Evolutionary conservation across 2,888 invertebrate species (phyloP).

Genomic region (Idaea biselata): DNA sequence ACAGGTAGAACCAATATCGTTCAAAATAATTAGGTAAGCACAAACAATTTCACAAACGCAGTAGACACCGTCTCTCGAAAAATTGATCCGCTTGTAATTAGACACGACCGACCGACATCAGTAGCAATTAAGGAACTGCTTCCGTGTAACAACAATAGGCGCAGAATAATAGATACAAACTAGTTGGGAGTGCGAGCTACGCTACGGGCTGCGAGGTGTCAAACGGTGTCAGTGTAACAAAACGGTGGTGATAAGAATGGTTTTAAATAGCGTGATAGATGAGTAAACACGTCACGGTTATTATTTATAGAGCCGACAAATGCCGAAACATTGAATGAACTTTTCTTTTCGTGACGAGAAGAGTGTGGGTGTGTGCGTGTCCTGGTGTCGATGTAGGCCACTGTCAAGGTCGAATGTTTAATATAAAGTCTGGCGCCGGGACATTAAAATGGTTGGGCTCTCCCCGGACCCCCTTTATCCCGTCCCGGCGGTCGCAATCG

Average conservation of each 20-base stretch:
- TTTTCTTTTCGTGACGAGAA: slow-evolving; percentile 74
- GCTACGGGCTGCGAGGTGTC: neutral
- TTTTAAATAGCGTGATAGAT: slow-evolving; percentile 54
- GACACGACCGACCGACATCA: neutral
- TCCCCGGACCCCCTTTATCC: slow-evolving; percentile 69
- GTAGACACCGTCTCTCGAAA: neutral
- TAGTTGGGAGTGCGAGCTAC: neutral
- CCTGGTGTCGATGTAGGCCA: slow-evolving; percentile 79
- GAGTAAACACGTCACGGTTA: slow-evolving; percentile 63
- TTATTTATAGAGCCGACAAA: slow-evolving; percentile 71
- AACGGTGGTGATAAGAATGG: slow-evolving; percentile 46
- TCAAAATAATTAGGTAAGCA: neutral
- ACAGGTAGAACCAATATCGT: too few relatives aligned
- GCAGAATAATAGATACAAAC: neutral
- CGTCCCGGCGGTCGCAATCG: slow-evolving; percentile 74
- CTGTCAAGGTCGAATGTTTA: slow-evolving; percentile 81
- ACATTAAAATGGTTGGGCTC: slow-evolving; percentile 80
- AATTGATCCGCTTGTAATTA: neutral
- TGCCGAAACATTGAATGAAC: slow-evolving; percentile 73
- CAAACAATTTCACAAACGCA: neutral
- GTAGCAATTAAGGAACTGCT: neutral
- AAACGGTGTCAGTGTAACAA: slow-evolving; percentile 41
- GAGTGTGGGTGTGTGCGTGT: slow-evolving; percentile 76
- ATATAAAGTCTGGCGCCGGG: slow-evolving; percentile 80
- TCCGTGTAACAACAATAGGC: neutral